A percentile compares a stretch with the other conserved stretches of the same genome.
These are phyloP conservation scores for cat (Felis catus) DNA, from an alignment of 2,113 vertebrate species.

Conservation along the genomic window F.catus_Fca126_mat1.0 CM031417.1:56102501-56103000, in stretches of 20 bases:
- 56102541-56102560: background rate
- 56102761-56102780: background rate
- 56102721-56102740: background rate
- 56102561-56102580: background rate
- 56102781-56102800: background rate
- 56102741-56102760: background rate
- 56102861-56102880: background rate
- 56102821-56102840: background rate
- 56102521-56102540: background rate
- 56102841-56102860: background rate
- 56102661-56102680: background rate
- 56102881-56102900: background rate
- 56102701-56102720: background rate
- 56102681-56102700: background rate
- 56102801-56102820: background rate
- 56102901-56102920: background rate
- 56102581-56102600: background rate
- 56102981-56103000: background rate
- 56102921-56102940: background rate
- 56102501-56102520: background rate
- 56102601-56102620: background rate
- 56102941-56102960: background rate
- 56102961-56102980: background rate
- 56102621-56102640: rapidly evolving
- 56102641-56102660: background rate